Base-by-base conservation (phyloP, 2,888 invertebrate species). In the Pharmacophagus antenor region DNA sequence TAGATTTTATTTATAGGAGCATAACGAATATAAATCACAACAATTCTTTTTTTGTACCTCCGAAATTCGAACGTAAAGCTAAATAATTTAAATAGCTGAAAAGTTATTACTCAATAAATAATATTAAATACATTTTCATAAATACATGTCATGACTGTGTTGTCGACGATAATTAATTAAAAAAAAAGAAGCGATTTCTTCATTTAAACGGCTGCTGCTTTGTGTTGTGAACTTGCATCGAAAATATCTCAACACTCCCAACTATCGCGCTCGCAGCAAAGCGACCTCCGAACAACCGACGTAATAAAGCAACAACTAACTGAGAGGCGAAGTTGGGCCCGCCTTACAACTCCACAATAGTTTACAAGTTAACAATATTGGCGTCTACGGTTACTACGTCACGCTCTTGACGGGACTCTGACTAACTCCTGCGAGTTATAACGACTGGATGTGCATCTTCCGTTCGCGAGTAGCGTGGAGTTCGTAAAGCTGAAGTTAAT, bases 351-450 rank as follows among this genome's bases (percentile, higher is more conserved):
- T 51, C 56, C 41, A 56, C 61, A 61, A 61, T 61, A 60, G 60
- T 60, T 60, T 51, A 56, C 56, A 56, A 61, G 61, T 61, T 61
- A 56, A 61, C 61, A 61, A 61, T 56, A 56, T 61, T 56, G 61
- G 51, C 17, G 44, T 18, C 58, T 37, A 7, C 48, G 12, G 56
- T 37, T 27, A 23, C 57, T 37, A 50, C 44, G 58, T 48, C 41
- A 57, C 51, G 42, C 22, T 50, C 55, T 50, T 55, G 50, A 56
- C 51, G 37, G 46, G 55, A 46, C 42, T 51, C 18, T 21, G 27
- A n/a, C n/a, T 50, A 52, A 56, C 56, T 56, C 23, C 20, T 6
- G 31, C 27, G 42, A 60, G 59, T 60, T 60, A 60, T 60, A 60
- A 60, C 50, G 59, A 60, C 37, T 52, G 22, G 31, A 46, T 44